Evolutionary conservation across 92 coral and sea anemone species (phyloP).

Genomic region (Zoanthus solanderi): DNA sequence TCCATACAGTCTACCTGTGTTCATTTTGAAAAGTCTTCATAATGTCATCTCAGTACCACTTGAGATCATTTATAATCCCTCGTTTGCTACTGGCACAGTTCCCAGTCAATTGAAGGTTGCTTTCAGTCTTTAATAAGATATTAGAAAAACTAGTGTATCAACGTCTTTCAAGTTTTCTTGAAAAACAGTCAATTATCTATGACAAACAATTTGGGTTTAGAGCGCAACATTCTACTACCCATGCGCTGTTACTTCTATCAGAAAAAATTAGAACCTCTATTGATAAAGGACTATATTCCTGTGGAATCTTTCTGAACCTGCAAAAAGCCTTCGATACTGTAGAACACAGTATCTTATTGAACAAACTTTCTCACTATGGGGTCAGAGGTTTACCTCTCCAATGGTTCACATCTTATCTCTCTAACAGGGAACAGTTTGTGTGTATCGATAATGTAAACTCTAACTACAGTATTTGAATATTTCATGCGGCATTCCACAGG

Average conservation of each 20-base stretch:
- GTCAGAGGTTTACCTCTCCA: slow-evolving; percentile 32
- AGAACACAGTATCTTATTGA: slow-evolving; percentile 17
- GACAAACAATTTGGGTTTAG: slow-evolving; percentile 39
- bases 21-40: slow-evolving; percentile 33
- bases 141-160: slow-evolving; percentile 61
- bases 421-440: slow-evolving; percentile 48
- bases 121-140: slow-evolving; percentile 38
- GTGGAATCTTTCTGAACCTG: slow-evolving; percentile 43
- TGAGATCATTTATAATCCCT: slow-evolving; percentile 40
- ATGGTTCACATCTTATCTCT: slow-evolving; percentile 46
- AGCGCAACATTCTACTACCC: slow-evolving; percentile 24
- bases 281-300: background rate
- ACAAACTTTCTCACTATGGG: slow-evolving; percentile 44
- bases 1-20: slow-evolving; percentile 52
- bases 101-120: slow-evolving; percentile 41
- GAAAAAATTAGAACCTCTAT: slow-evolving; percentile 2
- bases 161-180: slow-evolving; percentile 11
- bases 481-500: too few relatives aligned
- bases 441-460: background rate
- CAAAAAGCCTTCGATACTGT: too few relatives aligned
- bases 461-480: background rate
- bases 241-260: background rate
- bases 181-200: slow-evolving; percentile 27
- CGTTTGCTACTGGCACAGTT: slow-evolving; percentile 44
- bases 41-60: slow-evolving; percentile 41